Evolutionary conservation across 2,888 invertebrate genomes (phyloP), one percentile per base, ranked within the genome.

Genomic region (Aphodius sticticus): DNA sequence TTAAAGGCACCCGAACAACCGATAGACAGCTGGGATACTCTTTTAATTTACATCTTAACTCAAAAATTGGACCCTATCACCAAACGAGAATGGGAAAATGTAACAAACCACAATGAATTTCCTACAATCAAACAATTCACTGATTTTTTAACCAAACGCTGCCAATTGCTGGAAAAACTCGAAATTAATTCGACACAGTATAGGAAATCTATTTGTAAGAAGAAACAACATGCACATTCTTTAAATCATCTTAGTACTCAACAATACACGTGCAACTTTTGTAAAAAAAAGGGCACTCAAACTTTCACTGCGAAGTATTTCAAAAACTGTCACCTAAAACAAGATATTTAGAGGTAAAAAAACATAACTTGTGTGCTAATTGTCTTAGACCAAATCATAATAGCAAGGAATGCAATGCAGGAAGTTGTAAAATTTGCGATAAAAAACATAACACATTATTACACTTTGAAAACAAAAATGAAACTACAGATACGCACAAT

Each of bases 1-100:
- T 14, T 37, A 77, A 71, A 36, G 79, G 12, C 16, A 71, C 36
- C 76, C 69, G 14, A 80, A 81, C 77, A 75, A 70, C 16, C 76
- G 6, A 14, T 72, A 14, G 72, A 72, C 6, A 14, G 12, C 5
- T 72, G 72, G 72, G 72, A 72, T 36, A 72, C 72, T 72, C 36
- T 72, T 15, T 15, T 72, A 72, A 72, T 72, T 16, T 16, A 16
- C 36, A 35, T 72, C 6, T 72, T 72, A 72, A 14, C 35, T 16
- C 14, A 72, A 26, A 72, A 72, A 72, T 16, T 72, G 16, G 16
- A 72, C 7, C 72, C 26, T 6, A 14, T 6, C n/a, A 16, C 72
- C 72, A 72, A 14, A 16, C 72, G 72, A n/a, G 72, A 72, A 6
- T 72, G 72, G 72, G 72, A 72, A 72, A 36, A 16, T n/a, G 12